phyloP scores from a whole-genome alignment of 1,140 invertebrate species.

The Drosophila bocqueti region DNA sequence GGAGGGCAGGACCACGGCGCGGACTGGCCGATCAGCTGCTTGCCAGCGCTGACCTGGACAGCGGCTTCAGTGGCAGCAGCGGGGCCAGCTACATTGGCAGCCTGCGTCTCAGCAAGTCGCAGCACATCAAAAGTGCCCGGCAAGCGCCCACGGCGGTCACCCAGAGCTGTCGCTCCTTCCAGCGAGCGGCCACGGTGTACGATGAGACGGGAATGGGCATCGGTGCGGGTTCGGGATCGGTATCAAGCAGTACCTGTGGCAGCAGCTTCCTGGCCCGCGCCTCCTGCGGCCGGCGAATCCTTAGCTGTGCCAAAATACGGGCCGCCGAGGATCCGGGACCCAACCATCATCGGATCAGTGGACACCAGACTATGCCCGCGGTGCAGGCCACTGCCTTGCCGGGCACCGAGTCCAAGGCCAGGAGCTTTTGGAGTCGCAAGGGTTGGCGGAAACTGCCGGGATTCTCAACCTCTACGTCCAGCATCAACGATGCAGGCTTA shows the following conservation, averaged over 20 bases:
- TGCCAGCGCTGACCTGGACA: slow-evolving; percentile 88
- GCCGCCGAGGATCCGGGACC: slow-evolving; percentile 82
- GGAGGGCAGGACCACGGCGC: background rate
- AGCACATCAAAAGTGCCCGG: slow-evolving; percentile 79
- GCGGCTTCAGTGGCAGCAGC: slow-evolving; percentile 92
- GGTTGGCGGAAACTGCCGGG: slow-evolving; percentile 91
- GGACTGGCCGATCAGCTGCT: slow-evolving; percentile 69
- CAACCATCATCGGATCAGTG: slow-evolving; percentile 18
- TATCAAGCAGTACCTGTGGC: background rate
- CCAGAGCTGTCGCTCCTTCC: slow-evolving; percentile 75
- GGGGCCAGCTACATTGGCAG: slow-evolving; percentile 91
- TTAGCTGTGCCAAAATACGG: slow-evolving; percentile 76
- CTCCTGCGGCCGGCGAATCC: slow-evolving; percentile 70
- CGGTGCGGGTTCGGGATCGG: background rate
- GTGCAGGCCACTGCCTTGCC: slow-evolving; percentile 13
- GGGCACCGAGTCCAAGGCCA: slow-evolving; percentile 80
- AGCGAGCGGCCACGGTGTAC: slow-evolving; percentile 53
- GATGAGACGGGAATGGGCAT: slow-evolving; percentile 31
- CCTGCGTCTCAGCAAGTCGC: slow-evolving; percentile 86
- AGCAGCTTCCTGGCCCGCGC: slow-evolving; percentile 70
- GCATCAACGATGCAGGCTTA: slow-evolving; percentile 88
- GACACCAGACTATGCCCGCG: background rate
- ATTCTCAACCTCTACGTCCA: slow-evolving; percentile 88
- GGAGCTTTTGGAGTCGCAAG: slow-evolving; percentile 90
- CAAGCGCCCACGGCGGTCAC: slow-evolving; percentile 61